Evolutionary conservation across 2,113 vertebrate species (phyloP).

Genomic region (Dasyornis broadbenti): DNA sequence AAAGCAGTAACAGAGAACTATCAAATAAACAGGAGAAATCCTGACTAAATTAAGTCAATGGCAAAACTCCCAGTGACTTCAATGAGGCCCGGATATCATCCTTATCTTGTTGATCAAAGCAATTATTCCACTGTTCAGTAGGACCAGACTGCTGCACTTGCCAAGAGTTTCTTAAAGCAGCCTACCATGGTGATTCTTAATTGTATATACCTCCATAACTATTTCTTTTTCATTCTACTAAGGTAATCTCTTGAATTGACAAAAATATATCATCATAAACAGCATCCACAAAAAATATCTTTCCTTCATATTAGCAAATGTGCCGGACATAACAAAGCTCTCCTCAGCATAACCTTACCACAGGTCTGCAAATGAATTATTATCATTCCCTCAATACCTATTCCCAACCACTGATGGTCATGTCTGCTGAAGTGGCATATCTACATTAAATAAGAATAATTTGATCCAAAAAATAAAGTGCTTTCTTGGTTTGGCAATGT

Average conservation of each 20-base stretch:
- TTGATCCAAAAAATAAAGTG: neutral
- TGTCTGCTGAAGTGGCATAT: neutral
- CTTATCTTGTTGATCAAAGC: conserved; percentile 17
- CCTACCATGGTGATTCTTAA: neutral
- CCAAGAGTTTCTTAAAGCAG: conserved; percentile 40
- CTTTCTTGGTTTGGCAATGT: neutral
- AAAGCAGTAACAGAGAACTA: neutral
- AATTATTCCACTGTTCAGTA: conserved; percentile 10
- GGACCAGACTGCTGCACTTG: neutral
- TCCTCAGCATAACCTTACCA: neutral
- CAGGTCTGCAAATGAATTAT: neutral
- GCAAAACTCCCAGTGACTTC: neutral
- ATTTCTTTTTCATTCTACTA: neutral
- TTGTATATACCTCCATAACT: neutral
- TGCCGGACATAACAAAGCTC: neutral
- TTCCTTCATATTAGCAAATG: neutral
- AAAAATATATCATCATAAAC: neutral
- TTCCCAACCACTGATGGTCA: neutral
- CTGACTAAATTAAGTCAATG: neutral
- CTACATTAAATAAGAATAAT: neutral
- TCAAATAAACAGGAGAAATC: neutral
- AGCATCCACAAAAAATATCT: neutral
- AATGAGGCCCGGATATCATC: neutral
- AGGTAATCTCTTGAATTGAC: neutral
- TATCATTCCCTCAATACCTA: neutral